Evolutionary conservation across 1,140 invertebrate genomes (phyloP).

Genomic region (Diabrotica undecimpunctata): DNA sequence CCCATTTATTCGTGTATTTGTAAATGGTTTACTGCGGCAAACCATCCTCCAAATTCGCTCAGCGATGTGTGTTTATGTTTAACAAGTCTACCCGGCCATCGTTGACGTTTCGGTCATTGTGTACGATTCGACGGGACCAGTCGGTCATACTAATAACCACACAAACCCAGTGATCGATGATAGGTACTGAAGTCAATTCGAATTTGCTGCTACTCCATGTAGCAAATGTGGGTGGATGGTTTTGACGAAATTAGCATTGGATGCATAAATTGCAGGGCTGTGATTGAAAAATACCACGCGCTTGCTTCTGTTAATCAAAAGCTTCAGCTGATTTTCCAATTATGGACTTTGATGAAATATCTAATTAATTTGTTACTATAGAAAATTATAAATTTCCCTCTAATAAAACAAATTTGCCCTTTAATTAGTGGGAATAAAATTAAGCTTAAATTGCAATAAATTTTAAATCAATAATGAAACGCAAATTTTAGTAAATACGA

Average conservation of each 20-base stretch:
- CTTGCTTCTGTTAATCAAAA: too few species aligned
- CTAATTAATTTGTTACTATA: too few species aligned
- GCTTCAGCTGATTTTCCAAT: too few species aligned
- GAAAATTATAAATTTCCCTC: too few species aligned
- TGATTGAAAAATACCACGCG: background rate
- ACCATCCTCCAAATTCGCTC: constrained; percentile 1
- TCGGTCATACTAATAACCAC: background rate
- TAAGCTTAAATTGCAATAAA: too few species aligned
- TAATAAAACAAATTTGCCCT: too few species aligned
- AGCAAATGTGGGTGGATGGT: background rate
- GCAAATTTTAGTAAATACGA: too few species aligned
- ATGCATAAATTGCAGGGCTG: background rate
- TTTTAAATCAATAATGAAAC: too few species aligned
- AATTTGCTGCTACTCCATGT: background rate
- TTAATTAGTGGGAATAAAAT: too few species aligned
- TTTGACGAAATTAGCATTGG: background rate
- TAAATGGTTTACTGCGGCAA: background rate
- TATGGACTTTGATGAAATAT: too few species aligned
- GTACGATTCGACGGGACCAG: background rate
- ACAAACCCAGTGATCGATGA: background rate
- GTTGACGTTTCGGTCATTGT: background rate
- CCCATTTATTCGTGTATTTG: background rate
- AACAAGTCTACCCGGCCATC: background rate
- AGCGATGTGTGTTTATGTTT: background rate
- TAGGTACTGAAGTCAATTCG: background rate